Percentiles rank a stretch among this genome's conserved stretches.
Evolutionary conservation across 1,140 invertebrate species (phyloP).

Genomic region (Copidosoma floridanum): DNA sequence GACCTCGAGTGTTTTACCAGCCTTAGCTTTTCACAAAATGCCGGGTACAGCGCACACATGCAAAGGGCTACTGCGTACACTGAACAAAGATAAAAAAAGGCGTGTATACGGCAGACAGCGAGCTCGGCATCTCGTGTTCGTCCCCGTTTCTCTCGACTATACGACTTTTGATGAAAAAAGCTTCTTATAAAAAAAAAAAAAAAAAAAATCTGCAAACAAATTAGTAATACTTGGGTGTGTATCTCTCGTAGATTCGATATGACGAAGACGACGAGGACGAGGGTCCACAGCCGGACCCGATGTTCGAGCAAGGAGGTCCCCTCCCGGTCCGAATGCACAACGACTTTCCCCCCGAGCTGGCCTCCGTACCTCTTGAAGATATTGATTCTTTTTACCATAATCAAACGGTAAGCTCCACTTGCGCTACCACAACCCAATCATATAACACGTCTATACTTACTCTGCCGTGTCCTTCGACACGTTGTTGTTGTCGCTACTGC

Average conservation of each 20-base stretch:
- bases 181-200: not conserved
- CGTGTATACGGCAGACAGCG: not conserved
- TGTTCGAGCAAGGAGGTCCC: constrained; percentile 88
- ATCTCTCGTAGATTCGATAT: constrained; percentile 77
- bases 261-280: constrained; percentile 95
- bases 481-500: too few species aligned
- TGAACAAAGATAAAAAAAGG: not conserved
- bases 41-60: too few species aligned
- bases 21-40: too few species aligned
- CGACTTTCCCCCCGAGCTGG: constrained; percentile 85
- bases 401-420: constrained; percentile 81
- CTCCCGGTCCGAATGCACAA: constrained; percentile 86
- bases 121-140: constrained; percentile 14
- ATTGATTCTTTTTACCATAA: constrained; percentile 91
- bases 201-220: too few species aligned
- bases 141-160: not conserved
- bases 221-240: too few species aligned
- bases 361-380: constrained; percentile 92
- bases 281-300: constrained; percentile 89
- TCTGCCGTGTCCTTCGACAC: too few species aligned
- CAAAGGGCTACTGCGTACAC: too few species aligned
- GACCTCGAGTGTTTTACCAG: too few species aligned
- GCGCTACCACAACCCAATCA: too few species aligned
- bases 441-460: too few species aligned
- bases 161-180: not conserved